Base-by-base conservation (phyloP, 2,888 invertebrate species). In the Biston betularia region DNA sequence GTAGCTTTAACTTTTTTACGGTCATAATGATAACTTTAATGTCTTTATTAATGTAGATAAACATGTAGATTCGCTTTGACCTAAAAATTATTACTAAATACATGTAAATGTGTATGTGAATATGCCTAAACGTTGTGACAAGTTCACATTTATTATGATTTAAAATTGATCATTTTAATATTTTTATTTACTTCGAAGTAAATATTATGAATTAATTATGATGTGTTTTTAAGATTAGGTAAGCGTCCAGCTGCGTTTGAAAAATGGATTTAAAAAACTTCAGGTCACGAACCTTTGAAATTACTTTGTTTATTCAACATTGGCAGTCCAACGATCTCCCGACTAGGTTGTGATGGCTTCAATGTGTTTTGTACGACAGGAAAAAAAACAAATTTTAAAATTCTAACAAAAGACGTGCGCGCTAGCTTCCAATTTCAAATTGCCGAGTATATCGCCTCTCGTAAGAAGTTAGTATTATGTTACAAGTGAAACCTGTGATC, bases 1-100 rank as follows among this genome's bases (percentile, higher is more conserved):
- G 46, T 54, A 33, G 50, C 38, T 48, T 24, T 62, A 53, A 73
- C 69, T 70, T 66, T 65, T 68, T 74, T 73, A 78, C 76, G 67
- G 71, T 57, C 70, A 61, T 75, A 75, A 74, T 77, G 76, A 77
- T 79, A 76, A 75, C 74, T 60, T 77, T 80, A 76, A 83, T 79
- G 75, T 75, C 73, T 74, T 76, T 77, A 78, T 79, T 79, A 79
- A 79, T 76, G 73, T 69, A 63, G 64, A 72, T 65, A 68, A 56
- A 68, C 70, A 75, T 78, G 76, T 72, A 70, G 69, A 75, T 76
- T 74, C 70, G 59, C 50, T 64, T 54, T 70, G 69, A 71, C 72
- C 72, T 66, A 63, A 49, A 70, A 72, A 65, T 70, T 70, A 65
- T 52, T 57, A 65, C 65, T 73, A 72, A 73, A 75, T 67, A 48